Evolutionary conservation across 2,888 invertebrate genomes (phyloP).

Genomic region (Celastrina argiolus): DNA sequence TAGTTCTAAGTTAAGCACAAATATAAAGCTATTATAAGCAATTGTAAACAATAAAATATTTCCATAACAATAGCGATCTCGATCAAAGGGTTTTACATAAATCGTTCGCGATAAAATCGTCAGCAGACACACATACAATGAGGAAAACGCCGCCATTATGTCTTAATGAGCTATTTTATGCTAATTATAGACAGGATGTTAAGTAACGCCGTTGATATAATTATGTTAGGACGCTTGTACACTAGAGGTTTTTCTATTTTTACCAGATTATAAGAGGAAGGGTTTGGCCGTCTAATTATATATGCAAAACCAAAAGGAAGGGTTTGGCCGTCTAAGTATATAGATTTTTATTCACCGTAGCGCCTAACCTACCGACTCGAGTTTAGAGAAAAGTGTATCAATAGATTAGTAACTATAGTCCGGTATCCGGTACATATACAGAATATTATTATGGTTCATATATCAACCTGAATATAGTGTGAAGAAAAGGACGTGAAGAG

Average conservation of each 20-base stretch:
- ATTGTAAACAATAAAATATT: slow-evolving; percentile 15
- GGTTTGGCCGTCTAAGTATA: no score
- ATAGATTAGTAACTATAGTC: no score
- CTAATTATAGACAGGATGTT: slow-evolving; percentile 69
- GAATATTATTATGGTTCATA: no score
- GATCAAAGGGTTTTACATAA: slow-evolving; percentile 8
- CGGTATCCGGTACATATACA: no score
- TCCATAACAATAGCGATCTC: slow-evolving; percentile 17
- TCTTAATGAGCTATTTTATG: slow-evolving; percentile 70
- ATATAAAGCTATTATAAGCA: not conserved
- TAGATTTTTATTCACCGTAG: no score
- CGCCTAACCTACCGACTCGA: no score
- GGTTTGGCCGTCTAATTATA: no score
- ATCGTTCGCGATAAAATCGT: slow-evolving; percentile 19
- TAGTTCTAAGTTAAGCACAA: not conserved
- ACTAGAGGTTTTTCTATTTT: slow-evolving; percentile 4
- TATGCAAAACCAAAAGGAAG: no score
- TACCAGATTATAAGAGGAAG: no score
- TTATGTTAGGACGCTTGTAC: slow-evolving; percentile 38
- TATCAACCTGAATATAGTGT: no score
- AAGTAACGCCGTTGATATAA: slow-evolving; percentile 55
- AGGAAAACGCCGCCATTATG: slow-evolving; percentile 64
- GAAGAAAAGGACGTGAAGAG: no score
- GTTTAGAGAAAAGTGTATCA: no score
- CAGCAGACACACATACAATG: slow-evolving; percentile 38